These are phyloP conservation scores for Alcedo atthis DNA, from an alignment of 2,797 vertebrate species.

Conservation along the genomic window DNA sequence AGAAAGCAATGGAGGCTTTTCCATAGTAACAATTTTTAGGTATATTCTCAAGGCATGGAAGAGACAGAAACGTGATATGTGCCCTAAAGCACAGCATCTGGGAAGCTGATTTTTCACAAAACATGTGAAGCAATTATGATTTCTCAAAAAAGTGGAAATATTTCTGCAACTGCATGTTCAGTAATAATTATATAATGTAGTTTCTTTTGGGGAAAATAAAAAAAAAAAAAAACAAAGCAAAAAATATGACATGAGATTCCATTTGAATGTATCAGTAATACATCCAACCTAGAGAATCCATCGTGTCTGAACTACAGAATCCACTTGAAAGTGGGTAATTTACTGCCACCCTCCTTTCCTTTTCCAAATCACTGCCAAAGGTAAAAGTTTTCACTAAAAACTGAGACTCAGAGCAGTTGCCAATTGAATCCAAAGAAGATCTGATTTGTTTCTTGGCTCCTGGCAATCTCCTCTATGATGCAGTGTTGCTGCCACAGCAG, in stretches of 20 bases:
- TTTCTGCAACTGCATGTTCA: not conserved
- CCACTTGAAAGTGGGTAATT: not conserved
- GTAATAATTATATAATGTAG: not conserved
- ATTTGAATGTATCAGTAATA: slow-evolving; percentile 1
- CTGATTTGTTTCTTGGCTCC: slow-evolving; percentile 93
- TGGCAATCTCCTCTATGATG: slow-evolving; percentile 96
- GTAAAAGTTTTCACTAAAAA: slow-evolving; percentile 21
- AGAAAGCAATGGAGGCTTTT: slow-evolving; percentile 1
- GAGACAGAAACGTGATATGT: not conserved
- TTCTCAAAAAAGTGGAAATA: not conserved
- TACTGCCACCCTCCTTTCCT: slow-evolving; percentile 9
- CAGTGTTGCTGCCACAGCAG: slow-evolving; percentile 97
- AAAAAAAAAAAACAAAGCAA: not conserved
- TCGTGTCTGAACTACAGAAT: slow-evolving; percentile 19
- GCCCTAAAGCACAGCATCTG: not conserved
- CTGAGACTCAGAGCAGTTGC: slow-evolving; percentile 89
- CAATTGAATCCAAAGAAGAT: slow-evolving; percentile 95
- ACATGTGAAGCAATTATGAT: not conserved
- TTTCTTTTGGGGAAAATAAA: not conserved
- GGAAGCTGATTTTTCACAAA: not conserved
- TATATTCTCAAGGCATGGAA: not conserved
- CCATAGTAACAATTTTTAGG: not conserved
- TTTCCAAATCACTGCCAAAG: slow-evolving; percentile 34
- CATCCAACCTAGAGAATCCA: not conserved
- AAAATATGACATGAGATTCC: not conserved